Base-by-base conservation (phyloP, 2,113 vertebrate species). In the Brienomyrus longianalis region DNA sequence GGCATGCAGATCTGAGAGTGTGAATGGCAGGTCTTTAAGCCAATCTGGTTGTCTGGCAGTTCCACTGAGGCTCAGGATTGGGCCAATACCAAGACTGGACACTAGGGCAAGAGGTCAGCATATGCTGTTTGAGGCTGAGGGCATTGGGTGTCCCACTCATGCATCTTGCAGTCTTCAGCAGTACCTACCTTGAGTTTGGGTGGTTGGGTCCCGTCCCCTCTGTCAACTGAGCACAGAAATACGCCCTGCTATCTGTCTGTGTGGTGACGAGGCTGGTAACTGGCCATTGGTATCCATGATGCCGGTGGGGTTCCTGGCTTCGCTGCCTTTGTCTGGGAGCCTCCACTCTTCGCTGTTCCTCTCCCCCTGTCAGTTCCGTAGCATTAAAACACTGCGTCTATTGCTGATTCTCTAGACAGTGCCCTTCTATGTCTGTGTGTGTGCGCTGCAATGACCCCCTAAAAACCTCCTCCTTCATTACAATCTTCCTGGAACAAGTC, bases 401-500 rank as follows among this genome's bases (percentile, higher is more conserved):
- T 97, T 97, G 97, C 97, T 83, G 88, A 90, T 90, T 91, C 45
- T 39, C 31, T 66, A 96, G 96, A 98, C 97, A 98, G 97, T 98
- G 96, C 96, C 95, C 95, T 94, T 97, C 97, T 98, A 96, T 96
- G 96, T 90, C 86, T 87, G 90, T 91, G 91, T 93, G 92, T 92
- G 92, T 89, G 56, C 94, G 56, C 94, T 91, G 94, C 92, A 91
- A 93, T 92, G 19, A 86, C 48, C 87, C 91, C 92, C 94, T 93
- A 93, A 94, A 90, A 93, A 93, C 91, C 94, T 93, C 91, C 94
- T 93, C 94, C 96, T 93, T 95, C 94, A 97, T 96, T 97, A 97
- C 96, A 96, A 96, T 95, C 90, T 95, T 97, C 95, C 96, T 94
- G 93, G 96, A 97, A 99, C 97, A 98, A 98, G 96, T 96, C 96